A percentile compares a stretch with the other conserved stretches of the same genome.
These are phyloP conservation scores for Neocrepidodera transversa DNA, from an alignment of 2,888 invertebrate species.

Conservation along the genomic window DNA sequence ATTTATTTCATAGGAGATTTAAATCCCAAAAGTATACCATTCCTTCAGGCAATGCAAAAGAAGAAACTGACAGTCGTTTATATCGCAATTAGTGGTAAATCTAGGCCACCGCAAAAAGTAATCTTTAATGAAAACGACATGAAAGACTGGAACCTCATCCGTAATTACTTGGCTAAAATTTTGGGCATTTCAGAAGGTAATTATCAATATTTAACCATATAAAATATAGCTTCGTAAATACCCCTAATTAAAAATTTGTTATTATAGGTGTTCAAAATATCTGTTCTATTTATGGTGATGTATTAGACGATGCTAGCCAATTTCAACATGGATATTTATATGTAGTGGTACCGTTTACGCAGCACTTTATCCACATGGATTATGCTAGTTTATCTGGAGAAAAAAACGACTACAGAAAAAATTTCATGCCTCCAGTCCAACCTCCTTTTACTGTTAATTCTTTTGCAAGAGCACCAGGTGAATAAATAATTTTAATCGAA, in stretches of 20 bases:
- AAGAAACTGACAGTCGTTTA: conserved; percentile 12
- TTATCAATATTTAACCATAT: too few species aligned
- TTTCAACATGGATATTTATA: conserved; percentile 12
- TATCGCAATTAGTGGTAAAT: conserved; percentile 1
- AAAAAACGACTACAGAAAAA: conserved; percentile 2
- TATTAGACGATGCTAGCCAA: conserved; percentile 1
- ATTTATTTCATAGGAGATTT: conserved; percentile 1
- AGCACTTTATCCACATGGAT: conserved; percentile 3
- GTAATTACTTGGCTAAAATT: conserved; percentile 5
- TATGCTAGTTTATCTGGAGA: background rate
- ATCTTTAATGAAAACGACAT: conserved; percentile 9
- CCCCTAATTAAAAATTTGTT: too few species aligned
- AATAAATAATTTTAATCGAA: background rate
- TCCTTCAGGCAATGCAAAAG: conserved; percentile 4
- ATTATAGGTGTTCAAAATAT: conserved; percentile 4
- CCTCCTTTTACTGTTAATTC: conserved; percentile 1
- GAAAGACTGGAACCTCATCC: conserved; percentile 12
- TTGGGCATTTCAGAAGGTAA: conserved; percentile 1
- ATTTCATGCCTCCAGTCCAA: conserved; percentile 3
- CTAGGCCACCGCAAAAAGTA: conserved; percentile 8
- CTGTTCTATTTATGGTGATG: conserved; percentile 5
- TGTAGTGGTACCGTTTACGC: conserved; percentile 8
- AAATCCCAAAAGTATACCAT: conserved; percentile 4
- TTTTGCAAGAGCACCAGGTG: conserved; percentile 1
- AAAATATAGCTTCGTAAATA: too few species aligned